phyloP scores from a whole-genome alignment of 2,797 vertebrate species.

The Anabas testudineus region DNA sequence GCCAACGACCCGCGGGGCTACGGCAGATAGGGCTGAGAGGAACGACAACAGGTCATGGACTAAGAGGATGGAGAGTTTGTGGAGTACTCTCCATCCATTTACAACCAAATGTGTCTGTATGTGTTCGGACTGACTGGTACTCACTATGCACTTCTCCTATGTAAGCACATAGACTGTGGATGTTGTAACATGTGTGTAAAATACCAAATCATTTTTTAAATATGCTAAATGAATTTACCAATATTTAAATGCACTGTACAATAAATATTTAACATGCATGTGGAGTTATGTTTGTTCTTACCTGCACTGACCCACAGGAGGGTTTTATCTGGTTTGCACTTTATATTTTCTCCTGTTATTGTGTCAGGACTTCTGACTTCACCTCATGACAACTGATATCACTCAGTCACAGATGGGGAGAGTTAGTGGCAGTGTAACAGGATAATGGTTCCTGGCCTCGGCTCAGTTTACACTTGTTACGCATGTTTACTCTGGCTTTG shows the following conservation, averaged over 20 bases:
- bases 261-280: slow-evolving; percentile 70
- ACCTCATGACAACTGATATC: not conserved
- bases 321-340: not conserved
- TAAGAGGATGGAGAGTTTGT: slow-evolving; percentile 20
- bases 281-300: not conserved
- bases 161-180: slow-evolving; percentile 33
- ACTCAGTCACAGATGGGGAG: too few relatives aligned
- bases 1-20: slow-evolving; percentile 83
- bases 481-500: too few relatives aligned
- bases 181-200: slow-evolving; percentile 37
- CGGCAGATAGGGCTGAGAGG: slow-evolving; percentile 74
- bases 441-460: too few relatives aligned
- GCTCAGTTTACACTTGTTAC: too few relatives aligned
- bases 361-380: not conserved
- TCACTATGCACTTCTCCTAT: slow-evolving; percentile 53
- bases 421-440: too few relatives aligned
- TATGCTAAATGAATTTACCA: slow-evolving; percentile 9
- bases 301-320: not conserved
- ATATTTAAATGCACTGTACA: slow-evolving; percentile 72
- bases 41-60: slow-evolving; percentile 21
- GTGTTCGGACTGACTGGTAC: slow-evolving; percentile 70
- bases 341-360: too few relatives aligned
- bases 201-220: slow-evolving; percentile 26
- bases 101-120: slow-evolving; percentile 46
- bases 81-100: slow-evolving; percentile 27